Evolutionary conservation across 2,797 vertebrate genomes (phyloP).

Genomic region (Falco naumanni): DNA sequence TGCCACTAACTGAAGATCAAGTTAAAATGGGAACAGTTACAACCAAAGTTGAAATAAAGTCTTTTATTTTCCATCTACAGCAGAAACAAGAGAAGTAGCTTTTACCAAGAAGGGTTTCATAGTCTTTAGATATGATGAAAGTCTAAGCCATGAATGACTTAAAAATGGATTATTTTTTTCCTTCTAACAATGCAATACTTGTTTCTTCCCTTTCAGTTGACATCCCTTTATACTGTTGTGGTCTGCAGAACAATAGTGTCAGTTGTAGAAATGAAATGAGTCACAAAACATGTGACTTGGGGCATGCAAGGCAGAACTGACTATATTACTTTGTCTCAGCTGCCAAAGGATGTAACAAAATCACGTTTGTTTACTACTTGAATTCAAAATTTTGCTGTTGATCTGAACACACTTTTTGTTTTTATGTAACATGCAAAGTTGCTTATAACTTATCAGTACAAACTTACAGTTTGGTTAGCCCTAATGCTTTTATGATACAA

Average conservation of each 20-base stretch:
- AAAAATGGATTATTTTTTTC: background rate
- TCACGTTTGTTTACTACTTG: constrained; percentile 18
- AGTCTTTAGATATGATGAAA: background rate
- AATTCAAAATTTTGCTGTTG: background rate
- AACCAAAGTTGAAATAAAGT: background rate
- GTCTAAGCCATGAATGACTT: background rate
- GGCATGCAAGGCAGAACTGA: constrained; percentile 33
- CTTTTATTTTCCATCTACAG: background rate
- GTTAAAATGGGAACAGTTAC: background rate
- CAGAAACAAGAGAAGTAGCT: background rate
- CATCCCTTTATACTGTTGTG: background rate
- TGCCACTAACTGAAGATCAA: background rate
- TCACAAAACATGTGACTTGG: constrained; percentile 53
- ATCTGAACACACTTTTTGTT: background rate
- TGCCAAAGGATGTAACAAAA: constrained; percentile 34
- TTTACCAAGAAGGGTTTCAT: background rate
- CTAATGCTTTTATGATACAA: background rate
- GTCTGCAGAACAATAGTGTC: constrained; percentile 34
- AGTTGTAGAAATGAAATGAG: constrained; percentile 54
- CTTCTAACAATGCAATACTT: constrained; percentile 17
- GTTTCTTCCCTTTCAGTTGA: background rate
- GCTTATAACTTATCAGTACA: background rate
- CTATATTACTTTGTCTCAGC: background rate
- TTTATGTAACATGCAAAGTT: background rate
- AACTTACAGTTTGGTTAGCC: background rate